Conservation (phyloP, 2,888 invertebrate genomes). For the Lepidochrysops patricia region DNA sequence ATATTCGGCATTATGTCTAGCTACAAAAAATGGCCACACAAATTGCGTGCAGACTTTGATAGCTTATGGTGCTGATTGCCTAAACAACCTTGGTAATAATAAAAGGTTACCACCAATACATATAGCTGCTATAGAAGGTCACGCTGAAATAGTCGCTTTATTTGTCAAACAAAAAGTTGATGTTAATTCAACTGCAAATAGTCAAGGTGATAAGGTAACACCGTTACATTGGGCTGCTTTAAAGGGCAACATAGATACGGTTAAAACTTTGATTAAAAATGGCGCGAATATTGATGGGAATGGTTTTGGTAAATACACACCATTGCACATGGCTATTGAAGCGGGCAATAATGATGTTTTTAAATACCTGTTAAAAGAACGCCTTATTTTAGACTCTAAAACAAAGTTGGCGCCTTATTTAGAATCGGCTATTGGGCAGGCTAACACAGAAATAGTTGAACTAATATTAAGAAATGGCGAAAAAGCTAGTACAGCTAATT, state of each 20-base stretch:
- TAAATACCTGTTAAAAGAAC: background rate
- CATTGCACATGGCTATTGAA: background rate
- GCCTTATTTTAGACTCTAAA: background rate
- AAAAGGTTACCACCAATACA: background rate
- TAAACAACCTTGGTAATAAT: background rate
- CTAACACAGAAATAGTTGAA: conserved; percentile 2
- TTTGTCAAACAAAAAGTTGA: background rate
- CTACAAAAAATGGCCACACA: background rate
- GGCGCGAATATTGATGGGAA: background rate
- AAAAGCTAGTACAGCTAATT: background rate
- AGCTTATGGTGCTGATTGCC: background rate
- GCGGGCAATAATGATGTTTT: background rate
- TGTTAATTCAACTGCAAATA: background rate
- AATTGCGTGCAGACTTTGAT: background rate
- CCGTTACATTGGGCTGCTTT: conserved; percentile 7
- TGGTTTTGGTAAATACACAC: background rate
- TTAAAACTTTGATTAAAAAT: conserved; percentile 2
- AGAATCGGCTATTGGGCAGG: background rate
- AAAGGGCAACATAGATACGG: background rate
- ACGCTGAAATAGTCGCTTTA: background rate
- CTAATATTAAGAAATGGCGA: background rate
- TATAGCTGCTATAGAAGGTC: background rate
- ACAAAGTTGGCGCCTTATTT: background rate
- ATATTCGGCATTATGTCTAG: background rate
- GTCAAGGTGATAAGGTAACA: background rate